Conservation (phyloP, 2,888 invertebrate genomes). For the Perizoma flavofasciatum region DNA sequence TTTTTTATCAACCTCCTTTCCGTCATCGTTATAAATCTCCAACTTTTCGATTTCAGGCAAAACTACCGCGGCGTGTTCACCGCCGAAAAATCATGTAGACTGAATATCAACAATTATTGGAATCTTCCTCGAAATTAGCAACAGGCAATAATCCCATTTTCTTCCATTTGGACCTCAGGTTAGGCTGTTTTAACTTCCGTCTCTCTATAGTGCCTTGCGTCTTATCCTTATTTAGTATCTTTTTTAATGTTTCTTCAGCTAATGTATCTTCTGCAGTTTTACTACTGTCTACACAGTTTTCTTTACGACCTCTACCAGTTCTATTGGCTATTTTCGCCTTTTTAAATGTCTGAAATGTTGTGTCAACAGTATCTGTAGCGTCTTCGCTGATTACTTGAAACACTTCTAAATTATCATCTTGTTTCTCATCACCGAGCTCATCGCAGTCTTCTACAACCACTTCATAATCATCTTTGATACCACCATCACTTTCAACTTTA, state of each 20-base stretch:
- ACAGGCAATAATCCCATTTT: conserved; percentile 20
- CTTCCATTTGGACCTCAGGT: conserved; percentile 19
- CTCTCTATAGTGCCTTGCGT: neutral
- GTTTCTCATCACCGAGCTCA: neutral
- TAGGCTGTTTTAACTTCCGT: conserved; percentile 5
- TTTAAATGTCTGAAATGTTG: neutral
- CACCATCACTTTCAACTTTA: neutral
- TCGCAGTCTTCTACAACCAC: neutral
- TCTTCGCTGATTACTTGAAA: conserved; percentile 8
- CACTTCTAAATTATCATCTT: conserved; percentile 7
- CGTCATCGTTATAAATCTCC: no score
- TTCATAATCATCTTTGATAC: neutral
- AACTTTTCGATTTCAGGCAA: no score
- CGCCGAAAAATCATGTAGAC: no score
- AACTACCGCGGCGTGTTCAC: no score
- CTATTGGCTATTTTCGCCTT: neutral
- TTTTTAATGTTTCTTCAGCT: conserved; percentile 3
- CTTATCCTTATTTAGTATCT: neutral
- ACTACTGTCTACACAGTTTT: neutral
- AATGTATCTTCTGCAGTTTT: neutral
- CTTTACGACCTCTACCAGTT: neutral
- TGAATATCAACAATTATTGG: neutral
- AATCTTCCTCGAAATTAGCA: conserved; percentile 17
- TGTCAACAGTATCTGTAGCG: neutral
- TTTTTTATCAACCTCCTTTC: no score